These are phyloP conservation scores for Hydrozoanthus gracilis DNA, from an alignment of 92 coral and sea anemone species.

Conservation along the genomic window DNA sequence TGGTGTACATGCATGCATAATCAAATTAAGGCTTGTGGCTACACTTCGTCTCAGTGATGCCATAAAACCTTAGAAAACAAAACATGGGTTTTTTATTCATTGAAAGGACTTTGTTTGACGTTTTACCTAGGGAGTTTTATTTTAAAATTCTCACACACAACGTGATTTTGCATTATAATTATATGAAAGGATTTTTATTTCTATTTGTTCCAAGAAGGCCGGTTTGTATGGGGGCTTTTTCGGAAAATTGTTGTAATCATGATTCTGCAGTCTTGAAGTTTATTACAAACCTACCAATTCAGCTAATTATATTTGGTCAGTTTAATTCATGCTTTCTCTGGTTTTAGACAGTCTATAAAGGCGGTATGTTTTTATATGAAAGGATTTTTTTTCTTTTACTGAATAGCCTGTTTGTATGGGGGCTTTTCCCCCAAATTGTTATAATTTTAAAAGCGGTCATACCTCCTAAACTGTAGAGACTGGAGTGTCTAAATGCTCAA, in stretches of 20 bases:
- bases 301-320: background rate
- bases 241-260: background rate
- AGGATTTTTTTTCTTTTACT: background rate
- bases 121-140: background rate
- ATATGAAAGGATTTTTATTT: too few relatives aligned
- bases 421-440: background rate
- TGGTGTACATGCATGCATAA: too few relatives aligned
- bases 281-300: background rate
- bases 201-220: background rate
- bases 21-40: too few relatives aligned
- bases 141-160: background rate
- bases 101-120: background rate
- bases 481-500: constrained; percentile 15
- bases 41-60: too few relatives aligned
- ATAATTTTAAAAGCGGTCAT: background rate
- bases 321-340: background rate
- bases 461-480: constrained; percentile 13
- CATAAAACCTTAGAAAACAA: background rate
- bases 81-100: background rate
- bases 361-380: background rate
- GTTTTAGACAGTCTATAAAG: background rate
- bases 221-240: background rate
- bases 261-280: background rate
- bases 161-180: too few relatives aligned
- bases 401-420: background rate